Conservation (phyloP, 2,888 invertebrate species). For the Pocota personata region DNA sequence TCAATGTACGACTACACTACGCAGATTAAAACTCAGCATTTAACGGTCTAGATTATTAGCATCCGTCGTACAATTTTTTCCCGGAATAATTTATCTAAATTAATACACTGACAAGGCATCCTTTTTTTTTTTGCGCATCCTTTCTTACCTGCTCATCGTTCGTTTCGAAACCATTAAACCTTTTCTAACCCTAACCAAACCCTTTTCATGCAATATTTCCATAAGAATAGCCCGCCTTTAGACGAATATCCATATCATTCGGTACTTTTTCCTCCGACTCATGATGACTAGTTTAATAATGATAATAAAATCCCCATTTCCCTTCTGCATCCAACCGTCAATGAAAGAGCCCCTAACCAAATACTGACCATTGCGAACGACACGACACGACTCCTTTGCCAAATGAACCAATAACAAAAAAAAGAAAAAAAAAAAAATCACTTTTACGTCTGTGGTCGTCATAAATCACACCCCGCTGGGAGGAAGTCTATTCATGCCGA, state of each 20-base stretch:
- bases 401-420: too few species aligned
- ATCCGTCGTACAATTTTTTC: not conserved
- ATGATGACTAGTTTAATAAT: slow-evolving; percentile 30
- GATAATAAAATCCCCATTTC: slow-evolving; percentile 15
- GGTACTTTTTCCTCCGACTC: slow-evolving; percentile 1
- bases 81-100: slow-evolving; percentile 17
- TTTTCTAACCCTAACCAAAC: not conserved
- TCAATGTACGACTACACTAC: not conserved
- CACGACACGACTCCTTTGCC: too few species aligned
- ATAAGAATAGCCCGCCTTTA: slow-evolving; percentile 4
- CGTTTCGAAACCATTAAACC: slow-evolving; percentile 7
- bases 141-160: slow-evolving; percentile 6
- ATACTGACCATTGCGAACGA: slow-evolving; percentile 1
- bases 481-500: not conserved
- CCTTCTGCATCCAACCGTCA: not conserved
- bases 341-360: not conserved
- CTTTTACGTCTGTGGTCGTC: slow-evolving; percentile 15
- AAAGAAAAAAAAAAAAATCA: slow-evolving; percentile 8
- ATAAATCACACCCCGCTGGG: slow-evolving; percentile 34
- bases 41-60: not conserved
- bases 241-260: slow-evolving; percentile 4
- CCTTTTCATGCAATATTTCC: slow-evolving; percentile 21
- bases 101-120: not conserved
- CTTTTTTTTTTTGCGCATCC: slow-evolving; percentile 11
- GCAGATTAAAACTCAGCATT: not conserved